Evolutionary conservation across 2,888 invertebrate genomes (phyloP).

Genomic region (Pasiphila rectangulata): DNA sequence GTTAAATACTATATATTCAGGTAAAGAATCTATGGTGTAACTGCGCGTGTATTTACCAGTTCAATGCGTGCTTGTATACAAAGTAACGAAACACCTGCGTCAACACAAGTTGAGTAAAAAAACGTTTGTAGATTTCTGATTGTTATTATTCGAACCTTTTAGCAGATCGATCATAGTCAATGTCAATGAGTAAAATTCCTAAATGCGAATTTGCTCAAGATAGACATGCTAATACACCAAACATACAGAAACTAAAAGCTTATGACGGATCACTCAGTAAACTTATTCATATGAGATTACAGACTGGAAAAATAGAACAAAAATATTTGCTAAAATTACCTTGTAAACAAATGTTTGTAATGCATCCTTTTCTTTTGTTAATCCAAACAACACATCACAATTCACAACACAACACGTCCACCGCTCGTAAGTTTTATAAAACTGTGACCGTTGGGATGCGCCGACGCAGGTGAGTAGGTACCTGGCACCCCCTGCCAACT

Average conservation of each 20-base stretch:
- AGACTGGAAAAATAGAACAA: not conserved
- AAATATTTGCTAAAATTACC: constrained; percentile 35
- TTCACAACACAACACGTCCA: constrained; percentile 41
- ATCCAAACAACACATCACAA: constrained; percentile 48
- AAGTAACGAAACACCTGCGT: constrained; percentile 8
- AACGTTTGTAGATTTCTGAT: constrained; percentile 1
- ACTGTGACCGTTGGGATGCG: constrained; percentile 28
- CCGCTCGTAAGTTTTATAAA: constrained; percentile 32
- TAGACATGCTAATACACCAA: not conserved
- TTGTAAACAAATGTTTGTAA: constrained; percentile 73
- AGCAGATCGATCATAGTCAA: not conserved
- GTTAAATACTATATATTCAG: no score
- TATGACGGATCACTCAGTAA: not conserved
- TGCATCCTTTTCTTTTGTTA: constrained; percentile 60
- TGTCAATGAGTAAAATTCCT: not conserved
- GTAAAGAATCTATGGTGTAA: no score
- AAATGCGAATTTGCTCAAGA: not conserved
- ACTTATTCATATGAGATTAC: not conserved
- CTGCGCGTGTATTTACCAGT: no score
- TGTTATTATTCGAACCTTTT: not conserved
- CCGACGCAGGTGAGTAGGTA: constrained; percentile 28
- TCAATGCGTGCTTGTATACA: not conserved
- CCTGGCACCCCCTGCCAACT: constrained; percentile 25
- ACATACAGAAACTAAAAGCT: not conserved
- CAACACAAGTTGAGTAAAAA: constrained; percentile 9